A percentile compares a stretch with the other conserved stretches of the same genome.
Evolutionary conservation across 1,140 invertebrate species (phyloP).

Genomic region (Wasmannia auropunctata): DNA sequence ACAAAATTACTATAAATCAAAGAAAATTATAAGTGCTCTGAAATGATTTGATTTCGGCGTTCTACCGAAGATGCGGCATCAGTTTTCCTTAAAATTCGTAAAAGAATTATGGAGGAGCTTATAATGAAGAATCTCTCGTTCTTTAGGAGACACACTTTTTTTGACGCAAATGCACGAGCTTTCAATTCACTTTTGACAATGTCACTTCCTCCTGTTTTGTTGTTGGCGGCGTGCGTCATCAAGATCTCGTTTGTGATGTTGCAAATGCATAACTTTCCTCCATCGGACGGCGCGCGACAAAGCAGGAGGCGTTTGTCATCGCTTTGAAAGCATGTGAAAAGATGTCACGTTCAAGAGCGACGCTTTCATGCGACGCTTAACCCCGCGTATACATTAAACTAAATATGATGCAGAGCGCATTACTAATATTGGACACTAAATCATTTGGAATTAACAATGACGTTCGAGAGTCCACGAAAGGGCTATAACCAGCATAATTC

Average conservation of each 20-base stretch:
- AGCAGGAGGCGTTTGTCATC: slow-evolving; percentile 42
- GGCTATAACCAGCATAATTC: neutral
- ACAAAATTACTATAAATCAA: neutral
- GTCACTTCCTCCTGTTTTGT: slow-evolving; percentile 31
- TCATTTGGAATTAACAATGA: neutral
- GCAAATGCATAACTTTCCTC: slow-evolving; percentile 44
- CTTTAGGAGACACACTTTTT: neutral
- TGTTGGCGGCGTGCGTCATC: slow-evolving; percentile 8
- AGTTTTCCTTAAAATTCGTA: neutral
- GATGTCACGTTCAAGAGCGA: slow-evolving; percentile 46
- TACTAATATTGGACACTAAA: slow-evolving; percentile 9
- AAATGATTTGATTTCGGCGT: neutral
- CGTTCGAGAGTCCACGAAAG: neutral
- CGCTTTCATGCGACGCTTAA: slow-evolving; percentile 2
- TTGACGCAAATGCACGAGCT: slow-evolving; percentile 4
- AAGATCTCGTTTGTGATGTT: slow-evolving; percentile 46
- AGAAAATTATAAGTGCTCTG: neutral
- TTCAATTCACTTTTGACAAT: slow-evolving; percentile 43
- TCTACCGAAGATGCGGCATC: neutral
- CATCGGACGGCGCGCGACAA: slow-evolving; percentile 30
- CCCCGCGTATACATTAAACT: slow-evolving; percentile 1
- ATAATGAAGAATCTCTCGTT: neutral
- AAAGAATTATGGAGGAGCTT: neutral
- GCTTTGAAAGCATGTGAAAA: slow-evolving; percentile 27
- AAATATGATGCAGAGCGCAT: slow-evolving; percentile 34